Percentiles rank a stretch among this genome's conserved stretches.
Evolutionary conservation across 2,888 invertebrate genomes (phyloP).

Genomic region (Aethes cnicana): DNA sequence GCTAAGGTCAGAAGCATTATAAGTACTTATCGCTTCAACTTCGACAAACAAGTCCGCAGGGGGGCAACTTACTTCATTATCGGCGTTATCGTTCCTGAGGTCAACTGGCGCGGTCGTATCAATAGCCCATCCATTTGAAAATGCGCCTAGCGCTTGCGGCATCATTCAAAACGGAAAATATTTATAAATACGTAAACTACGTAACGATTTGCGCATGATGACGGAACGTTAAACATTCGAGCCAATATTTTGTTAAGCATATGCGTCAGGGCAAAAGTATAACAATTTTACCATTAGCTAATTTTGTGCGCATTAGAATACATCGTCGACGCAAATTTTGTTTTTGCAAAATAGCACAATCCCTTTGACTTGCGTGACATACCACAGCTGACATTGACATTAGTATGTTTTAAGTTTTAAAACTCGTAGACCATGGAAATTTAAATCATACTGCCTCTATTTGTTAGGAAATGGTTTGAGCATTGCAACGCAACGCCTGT

Average conservation of each 20-base stretch:
- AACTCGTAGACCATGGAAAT: too few species aligned
- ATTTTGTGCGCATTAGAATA: slow-evolving; percentile 6
- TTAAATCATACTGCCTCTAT: too few species aligned
- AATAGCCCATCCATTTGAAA: slow-evolving; percentile 74
- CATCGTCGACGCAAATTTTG: slow-evolving; percentile 1
- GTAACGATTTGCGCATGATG: slow-evolving; percentile 33
- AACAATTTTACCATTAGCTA: slow-evolving; percentile 1
- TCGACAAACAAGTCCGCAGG: slow-evolving; percentile 73
- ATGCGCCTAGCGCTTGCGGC: slow-evolving; percentile 57
- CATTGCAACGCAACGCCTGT: too few species aligned
- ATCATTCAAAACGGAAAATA: slow-evolving; percentile 42
- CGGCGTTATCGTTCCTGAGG: slow-evolving; percentile 57
- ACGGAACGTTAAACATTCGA: slow-evolving; percentile 17
- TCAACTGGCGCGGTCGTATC: slow-evolving; percentile 72
- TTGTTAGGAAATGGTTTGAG: too few species aligned
- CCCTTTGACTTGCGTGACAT: not conserved
- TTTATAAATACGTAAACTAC: slow-evolving; percentile 33
- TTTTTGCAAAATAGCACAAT: slow-evolving; percentile 15
- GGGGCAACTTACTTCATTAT: slow-evolving; percentile 77
- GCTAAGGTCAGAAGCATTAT: slow-evolving; percentile 57
- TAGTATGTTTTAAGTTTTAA: too few species aligned
- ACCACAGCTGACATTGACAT: slow-evolving; percentile 14
- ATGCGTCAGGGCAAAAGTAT: slow-evolving; percentile 8
- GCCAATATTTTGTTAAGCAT: slow-evolving; percentile 17
- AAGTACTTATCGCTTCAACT: slow-evolving; percentile 51